Base-by-base conservation (phyloP, 2,888 invertebrate genomes). In the Stictocephala bisonia region DNA sequence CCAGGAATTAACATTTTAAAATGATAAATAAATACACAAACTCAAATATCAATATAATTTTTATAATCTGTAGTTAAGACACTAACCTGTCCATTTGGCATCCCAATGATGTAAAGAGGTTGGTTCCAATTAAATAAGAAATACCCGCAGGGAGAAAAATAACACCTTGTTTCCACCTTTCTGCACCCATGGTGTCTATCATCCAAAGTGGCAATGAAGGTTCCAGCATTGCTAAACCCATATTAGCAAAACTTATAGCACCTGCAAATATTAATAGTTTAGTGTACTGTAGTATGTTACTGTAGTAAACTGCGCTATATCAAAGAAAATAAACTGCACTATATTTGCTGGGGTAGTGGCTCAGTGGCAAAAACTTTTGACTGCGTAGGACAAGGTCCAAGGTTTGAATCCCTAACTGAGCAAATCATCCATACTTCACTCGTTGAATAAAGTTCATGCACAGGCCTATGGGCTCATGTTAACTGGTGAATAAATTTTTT, bases 191-290 rank as follows among this genome's bases (percentile, higher is more conserved):
- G 0, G 95, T 97, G 82, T 98, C 97, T 86, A 99, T 97, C 99
- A 99, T 99, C 97, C 99, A 99, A 74, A 99, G 91, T 0, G 99
- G 99, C 44, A 99, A 85, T n/a, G 98, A 97, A 0, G 99, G 99
- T 83, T 99, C 99, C 85, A 99, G 85, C 97, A 99, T 99, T 0
- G 99, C 99, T 71, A 99, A 99, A 29, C 99, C 99, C 88, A 98
- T 96, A 84, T 99, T 99, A 1, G 98, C 99, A 83, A 99, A 98
- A 0, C 98, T 99, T 76, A 96, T 95, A 2, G 96, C 95, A 68
- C 96, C 95, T 94, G 82, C n/a, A 58, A 72, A 31, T n/a, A n/a
- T n/a, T 20, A n/a, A n/a, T n/a, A n/a, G n/a, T n/a, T n/a, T n/a
- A n/a, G n/a, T n/a, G n/a, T n/a, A n/a, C n/a, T n/a, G n/a, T n/a